Evolutionary conservation across 2,113 vertebrate genomes (phyloP).

Genomic region (Nesospiza acunhae): DNA sequence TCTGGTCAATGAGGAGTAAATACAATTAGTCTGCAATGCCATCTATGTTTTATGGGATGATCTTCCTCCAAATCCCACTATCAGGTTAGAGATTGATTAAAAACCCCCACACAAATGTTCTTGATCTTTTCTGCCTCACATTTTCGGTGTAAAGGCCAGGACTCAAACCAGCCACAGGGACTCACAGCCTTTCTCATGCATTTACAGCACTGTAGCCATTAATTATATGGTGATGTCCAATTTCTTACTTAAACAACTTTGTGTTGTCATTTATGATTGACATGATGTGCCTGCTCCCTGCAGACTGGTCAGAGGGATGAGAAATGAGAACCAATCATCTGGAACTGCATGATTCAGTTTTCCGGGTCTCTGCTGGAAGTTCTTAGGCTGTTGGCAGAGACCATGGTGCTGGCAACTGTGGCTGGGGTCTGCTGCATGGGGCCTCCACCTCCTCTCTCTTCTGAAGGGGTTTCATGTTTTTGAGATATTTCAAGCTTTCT

Average conservation of each 20-base stretch:
- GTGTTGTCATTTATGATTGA: neutral
- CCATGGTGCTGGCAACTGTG: fast-evolving
- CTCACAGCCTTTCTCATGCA: neutral
- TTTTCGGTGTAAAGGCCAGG: neutral
- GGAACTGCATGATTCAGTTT: neutral
- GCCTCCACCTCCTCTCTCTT: neutral
- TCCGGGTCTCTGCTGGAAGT: neutral
- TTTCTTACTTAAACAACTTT: neutral
- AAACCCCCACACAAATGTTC: neutral
- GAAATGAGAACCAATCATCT: neutral
- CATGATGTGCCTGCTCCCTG: neutral
- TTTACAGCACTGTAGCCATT: fast-evolving
- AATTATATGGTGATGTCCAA: neutral
- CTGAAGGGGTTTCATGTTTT: neutral
- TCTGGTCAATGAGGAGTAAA: neutral
- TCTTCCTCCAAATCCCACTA: neutral
- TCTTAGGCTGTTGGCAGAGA: neutral
- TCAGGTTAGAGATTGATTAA: neutral
- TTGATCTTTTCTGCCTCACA: neutral
- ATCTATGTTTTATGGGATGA: neutral
- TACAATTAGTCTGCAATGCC: neutral
- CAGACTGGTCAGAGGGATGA: neutral
- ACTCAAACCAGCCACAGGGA: neutral
- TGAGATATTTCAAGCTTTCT: neutral
- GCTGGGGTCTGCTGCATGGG: neutral